A percentile compares a stretch with the other conserved stretches of the same genome.
phyloP scores from a whole-genome alignment of 2,888 invertebrate species.

The Hesperia comma region DNA sequence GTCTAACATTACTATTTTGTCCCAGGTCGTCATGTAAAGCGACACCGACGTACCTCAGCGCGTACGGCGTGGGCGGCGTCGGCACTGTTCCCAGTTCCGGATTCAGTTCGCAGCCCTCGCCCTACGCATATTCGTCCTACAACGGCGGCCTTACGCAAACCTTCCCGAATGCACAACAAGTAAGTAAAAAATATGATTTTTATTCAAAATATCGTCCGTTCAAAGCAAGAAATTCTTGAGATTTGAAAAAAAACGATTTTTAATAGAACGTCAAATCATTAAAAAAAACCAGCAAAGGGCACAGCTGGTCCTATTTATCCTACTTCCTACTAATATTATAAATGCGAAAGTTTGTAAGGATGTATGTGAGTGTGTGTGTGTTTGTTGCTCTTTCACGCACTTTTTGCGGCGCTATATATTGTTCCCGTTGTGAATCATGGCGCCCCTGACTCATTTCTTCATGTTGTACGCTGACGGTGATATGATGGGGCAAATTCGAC shows the following conservation, averaged over 20 bases:
- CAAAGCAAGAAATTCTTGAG: too few relatives aligned
- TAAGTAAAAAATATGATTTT: too few relatives aligned
- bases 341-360: too few relatives aligned
- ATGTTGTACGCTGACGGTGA: conserved; percentile 2
- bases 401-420: conserved; percentile 11
- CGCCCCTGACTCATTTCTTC: not conserved
- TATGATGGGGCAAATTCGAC: not conserved
- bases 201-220: too few relatives aligned
- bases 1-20: not conserved
- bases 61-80: conserved; percentile 77
- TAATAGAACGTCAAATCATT: too few relatives aligned
- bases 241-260: too few relatives aligned
- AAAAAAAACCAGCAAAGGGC: too few relatives aligned
- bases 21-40: conserved; percentile 84
- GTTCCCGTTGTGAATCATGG: conserved; percentile 13
- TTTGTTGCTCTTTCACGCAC: too few relatives aligned
- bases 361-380: too few relatives aligned
- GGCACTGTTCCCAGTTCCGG: conserved; percentile 74
- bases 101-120: conserved; percentile 72
- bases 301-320: too few relatives aligned
- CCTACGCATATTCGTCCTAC: conserved; percentile 82
- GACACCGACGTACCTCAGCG: conserved; percentile 78
- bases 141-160: conserved; percentile 81
- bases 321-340: too few relatives aligned
- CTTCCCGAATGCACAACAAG: conserved; percentile 85